Conservation (phyloP, 1,140 invertebrate genomes). For the Musca domestica region DNA sequence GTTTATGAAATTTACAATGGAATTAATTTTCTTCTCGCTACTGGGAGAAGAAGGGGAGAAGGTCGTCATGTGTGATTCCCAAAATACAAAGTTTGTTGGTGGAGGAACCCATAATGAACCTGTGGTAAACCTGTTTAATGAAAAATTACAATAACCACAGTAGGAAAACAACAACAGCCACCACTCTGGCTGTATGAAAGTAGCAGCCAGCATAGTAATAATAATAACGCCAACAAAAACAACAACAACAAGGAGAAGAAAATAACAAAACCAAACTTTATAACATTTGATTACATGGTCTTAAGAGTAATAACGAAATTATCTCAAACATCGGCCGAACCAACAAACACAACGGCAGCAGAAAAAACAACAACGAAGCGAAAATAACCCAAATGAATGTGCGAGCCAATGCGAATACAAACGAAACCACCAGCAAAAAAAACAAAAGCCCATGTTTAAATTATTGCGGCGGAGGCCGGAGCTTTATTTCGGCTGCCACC, state of each 20-base stretch:
- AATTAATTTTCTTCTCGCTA: no score
- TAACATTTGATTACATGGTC: conserved; percentile 18
- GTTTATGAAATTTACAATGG: no score
- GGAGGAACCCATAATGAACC: background rate
- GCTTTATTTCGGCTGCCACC: no score
- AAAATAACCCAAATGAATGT: no score
- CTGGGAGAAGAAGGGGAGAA: no score
- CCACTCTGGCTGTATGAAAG: background rate
- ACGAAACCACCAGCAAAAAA: no score
- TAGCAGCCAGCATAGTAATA: background rate
- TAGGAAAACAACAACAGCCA: background rate
- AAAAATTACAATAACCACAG: conserved; percentile 12
- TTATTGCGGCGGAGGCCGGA: no score
- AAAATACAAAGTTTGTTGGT: conserved; percentile 6
- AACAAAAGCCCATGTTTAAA: no score
- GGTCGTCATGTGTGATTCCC: no score
- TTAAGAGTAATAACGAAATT: conserved; percentile 21
- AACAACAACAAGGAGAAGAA: no score
- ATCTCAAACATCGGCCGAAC: conserved; percentile 12
- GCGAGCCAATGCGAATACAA: no score
- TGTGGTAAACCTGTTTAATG: conserved; percentile 11
- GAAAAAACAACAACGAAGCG: background rate
- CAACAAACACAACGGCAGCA: background rate
- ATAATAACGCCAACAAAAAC: no score
- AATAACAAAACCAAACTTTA: background rate